These are phyloP conservation scores for Malurus melanocephalus DNA, from an alignment of 2,113 vertebrate genomes.

Conservation along the genomic window DNA sequence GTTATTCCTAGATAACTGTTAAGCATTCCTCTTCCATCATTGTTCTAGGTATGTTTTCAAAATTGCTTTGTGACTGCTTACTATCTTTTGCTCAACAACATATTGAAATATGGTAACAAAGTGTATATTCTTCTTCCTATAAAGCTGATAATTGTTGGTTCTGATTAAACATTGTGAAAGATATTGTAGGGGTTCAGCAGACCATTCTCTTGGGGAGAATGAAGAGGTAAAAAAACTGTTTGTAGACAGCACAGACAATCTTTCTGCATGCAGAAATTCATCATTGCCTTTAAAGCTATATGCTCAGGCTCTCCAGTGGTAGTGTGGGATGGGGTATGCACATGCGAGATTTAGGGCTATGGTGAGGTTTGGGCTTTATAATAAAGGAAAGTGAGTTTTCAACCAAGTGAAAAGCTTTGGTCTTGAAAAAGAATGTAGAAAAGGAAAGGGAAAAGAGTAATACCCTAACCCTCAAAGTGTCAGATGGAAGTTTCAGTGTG, in stretches of 20 bases:
- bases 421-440: background rate
- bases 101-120: background rate
- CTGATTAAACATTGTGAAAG: background rate
- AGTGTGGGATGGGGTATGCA: background rate
- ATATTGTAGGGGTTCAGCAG: background rate
- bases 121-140: background rate
- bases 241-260: background rate
- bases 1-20: background rate
- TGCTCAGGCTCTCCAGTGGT: background rate
- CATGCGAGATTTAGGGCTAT: background rate
- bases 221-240: background rate
- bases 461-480: background rate
- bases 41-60: background rate
- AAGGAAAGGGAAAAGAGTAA: background rate
- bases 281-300: background rate
- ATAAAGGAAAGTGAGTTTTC: background rate
- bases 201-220: background rate
- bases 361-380: background rate
- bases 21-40: background rate
- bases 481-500: background rate
- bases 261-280: background rate
- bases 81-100: background rate
- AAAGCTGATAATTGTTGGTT: background rate
- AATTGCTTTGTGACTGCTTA: background rate
- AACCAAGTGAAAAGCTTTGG: background rate